Conservation (phyloP, 2,888 invertebrate species). For the Lithophane semibrunnea region DNA sequence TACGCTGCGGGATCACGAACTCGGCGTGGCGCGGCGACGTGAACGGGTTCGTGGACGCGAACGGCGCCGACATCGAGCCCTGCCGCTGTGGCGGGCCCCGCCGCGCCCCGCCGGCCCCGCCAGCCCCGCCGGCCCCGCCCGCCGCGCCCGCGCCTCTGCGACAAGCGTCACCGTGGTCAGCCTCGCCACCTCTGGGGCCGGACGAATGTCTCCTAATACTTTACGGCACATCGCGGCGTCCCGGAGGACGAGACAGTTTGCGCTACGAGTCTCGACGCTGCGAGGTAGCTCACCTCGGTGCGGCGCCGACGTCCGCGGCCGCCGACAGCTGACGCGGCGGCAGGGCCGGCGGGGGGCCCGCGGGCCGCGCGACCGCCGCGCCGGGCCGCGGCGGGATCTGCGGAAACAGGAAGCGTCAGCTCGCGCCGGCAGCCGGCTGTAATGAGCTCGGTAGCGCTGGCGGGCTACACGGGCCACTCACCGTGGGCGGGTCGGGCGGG, state of each 20-base stretch:
- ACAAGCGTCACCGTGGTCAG: slow-evolving; percentile 60
- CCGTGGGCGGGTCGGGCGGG: slow-evolving; percentile 79
- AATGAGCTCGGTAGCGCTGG: too few relatives aligned
- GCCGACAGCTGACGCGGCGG: slow-evolving; percentile 90
- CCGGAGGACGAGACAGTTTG: slow-evolving; percentile 18
- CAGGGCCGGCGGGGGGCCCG: slow-evolving; percentile 86
- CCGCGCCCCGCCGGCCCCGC: slow-evolving; percentile 55
- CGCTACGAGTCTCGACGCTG: slow-evolving; percentile 41
- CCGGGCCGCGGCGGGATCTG: slow-evolving; percentile 83
- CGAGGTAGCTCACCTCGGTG: slow-evolving; percentile 77
- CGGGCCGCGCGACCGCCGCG: slow-evolving; percentile 62
- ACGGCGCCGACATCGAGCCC: slow-evolving; percentile 79
- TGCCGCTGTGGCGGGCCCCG: slow-evolving; percentile 73
- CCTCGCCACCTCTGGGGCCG: slow-evolving; percentile 42
- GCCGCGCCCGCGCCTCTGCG: slow-evolving; percentile 53
- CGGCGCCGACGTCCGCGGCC: slow-evolving; percentile 83
- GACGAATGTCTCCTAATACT: slow-evolving; percentile 48
- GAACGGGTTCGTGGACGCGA: slow-evolving; percentile 84
- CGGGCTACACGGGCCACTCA: slow-evolving; percentile 57
- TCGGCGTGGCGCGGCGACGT: slow-evolving; percentile 83
- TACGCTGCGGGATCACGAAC: slow-evolving; percentile 88
- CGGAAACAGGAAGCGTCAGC: not conserved
- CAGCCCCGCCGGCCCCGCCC: slow-evolving; percentile 60
- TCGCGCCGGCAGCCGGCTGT: not conserved
- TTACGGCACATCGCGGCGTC: slow-evolving; percentile 34